Conservation (phyloP, 2,113 vertebrate genomes). For the Ascaphus truei region DNA sequence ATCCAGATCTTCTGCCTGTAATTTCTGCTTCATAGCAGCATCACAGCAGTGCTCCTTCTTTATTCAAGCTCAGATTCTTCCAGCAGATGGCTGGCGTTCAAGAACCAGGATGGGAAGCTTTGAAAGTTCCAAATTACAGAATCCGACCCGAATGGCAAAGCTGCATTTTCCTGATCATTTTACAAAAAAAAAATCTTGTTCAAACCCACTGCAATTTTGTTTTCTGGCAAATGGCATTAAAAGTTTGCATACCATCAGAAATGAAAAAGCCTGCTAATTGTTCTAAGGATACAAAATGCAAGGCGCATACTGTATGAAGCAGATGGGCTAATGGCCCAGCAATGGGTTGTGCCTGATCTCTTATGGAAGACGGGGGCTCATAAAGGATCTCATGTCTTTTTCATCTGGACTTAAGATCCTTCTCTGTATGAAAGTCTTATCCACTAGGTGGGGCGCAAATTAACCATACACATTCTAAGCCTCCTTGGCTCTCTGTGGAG, state of each 20-base stretch:
- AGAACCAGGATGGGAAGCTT: neutral
- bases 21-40: slow-evolving; percentile 34
- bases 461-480: neutral
- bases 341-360: neutral
- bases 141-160: neutral
- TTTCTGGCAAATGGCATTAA: neutral
- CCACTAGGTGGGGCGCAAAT: neutral
- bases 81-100: slow-evolving; percentile 9
- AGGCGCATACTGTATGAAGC: neutral
- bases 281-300: neutral
- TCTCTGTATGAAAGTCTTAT: neutral
- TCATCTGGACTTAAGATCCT: neutral
- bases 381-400: neutral
- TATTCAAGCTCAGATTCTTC: neutral
- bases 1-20: slow-evolving; percentile 13
- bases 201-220: too few species aligned
- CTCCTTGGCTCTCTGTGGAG: neutral
- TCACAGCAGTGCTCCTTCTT: neutral
- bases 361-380: neutral
- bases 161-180: neutral
- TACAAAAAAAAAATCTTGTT: neutral
- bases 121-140: slow-evolving; percentile 9
- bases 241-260: neutral
- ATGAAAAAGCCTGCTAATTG: neutral
- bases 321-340: neutral